These are phyloP conservation scores for Volucella bombylans DNA, from an alignment of 2,888 invertebrate genomes.

Conservation along the genomic window DNA sequence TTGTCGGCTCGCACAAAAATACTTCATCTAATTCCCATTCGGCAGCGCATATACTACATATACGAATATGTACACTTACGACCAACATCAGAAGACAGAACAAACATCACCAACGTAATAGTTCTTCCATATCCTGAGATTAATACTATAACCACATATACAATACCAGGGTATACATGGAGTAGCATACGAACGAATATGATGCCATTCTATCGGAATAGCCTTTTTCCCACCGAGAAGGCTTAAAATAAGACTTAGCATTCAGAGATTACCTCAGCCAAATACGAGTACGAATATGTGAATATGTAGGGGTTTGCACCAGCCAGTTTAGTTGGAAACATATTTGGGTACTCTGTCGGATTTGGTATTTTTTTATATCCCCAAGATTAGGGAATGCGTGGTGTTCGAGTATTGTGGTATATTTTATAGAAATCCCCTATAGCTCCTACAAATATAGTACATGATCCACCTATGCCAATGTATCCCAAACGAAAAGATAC, in stretches of 20 bases:
- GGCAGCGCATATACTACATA: constrained; percentile 34
- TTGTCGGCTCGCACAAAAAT: constrained; percentile 51
- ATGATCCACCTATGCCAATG: constrained; percentile 51
- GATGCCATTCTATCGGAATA: constrained; percentile 59
- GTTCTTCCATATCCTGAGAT: constrained; percentile 55
- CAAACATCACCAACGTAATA: constrained; percentile 30
- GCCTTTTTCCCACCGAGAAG: constrained; percentile 52
- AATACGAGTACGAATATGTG: constrained; percentile 16
- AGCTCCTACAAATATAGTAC: constrained; percentile 43
- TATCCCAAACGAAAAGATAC: constrained; percentile 33
- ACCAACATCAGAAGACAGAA: constrained; percentile 21
- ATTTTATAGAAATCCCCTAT: constrained; percentile 56
- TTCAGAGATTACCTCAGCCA: constrained; percentile 61
- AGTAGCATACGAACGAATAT: constrained; percentile 29
- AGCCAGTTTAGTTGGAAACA: constrained; percentile 6
- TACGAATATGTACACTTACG: too few relatives aligned
- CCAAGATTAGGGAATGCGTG: constrained; percentile 54
- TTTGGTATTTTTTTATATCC: constrained; percentile 42
- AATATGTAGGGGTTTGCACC: background rate
- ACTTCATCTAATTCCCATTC: constrained; percentile 65
- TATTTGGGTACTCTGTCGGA: constrained; percentile 30
- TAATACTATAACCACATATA: constrained; percentile 59
- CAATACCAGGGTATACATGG: too few relatives aligned
- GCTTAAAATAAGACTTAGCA: constrained; percentile 65
- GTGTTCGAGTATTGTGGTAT: constrained; percentile 25